Evolutionary conservation across 2,888 invertebrate species (phyloP).

Genomic region (Caprella mutica): DNA sequence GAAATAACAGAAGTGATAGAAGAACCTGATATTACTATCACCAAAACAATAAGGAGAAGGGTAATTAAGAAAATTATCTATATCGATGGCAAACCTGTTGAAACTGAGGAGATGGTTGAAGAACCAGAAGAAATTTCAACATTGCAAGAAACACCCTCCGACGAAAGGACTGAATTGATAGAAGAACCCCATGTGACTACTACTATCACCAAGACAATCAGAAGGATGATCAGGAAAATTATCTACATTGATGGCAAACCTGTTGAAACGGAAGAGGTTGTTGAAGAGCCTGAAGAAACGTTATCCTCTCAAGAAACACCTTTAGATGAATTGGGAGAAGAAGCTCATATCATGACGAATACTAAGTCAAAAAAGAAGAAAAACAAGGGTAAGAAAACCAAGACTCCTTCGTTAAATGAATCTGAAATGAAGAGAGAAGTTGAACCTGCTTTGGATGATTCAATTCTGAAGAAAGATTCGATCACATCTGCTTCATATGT

Average conservation of each 20-base stretch:
- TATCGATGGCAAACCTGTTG: constrained; percentile 13
- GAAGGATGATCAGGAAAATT: constrained; percentile 15
- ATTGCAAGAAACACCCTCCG: neutral
- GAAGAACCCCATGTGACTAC: neutral
- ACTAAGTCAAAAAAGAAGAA: too few species aligned
- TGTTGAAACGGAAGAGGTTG: constrained; percentile 22
- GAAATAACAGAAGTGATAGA: neutral
- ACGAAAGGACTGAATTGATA: neutral
- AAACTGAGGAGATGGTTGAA: constrained; percentile 14
- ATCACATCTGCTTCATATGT: too few species aligned
- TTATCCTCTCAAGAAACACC: too few species aligned
- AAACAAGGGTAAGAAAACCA: too few species aligned
- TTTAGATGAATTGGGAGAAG: too few species aligned
- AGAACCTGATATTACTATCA: constrained; percentile 10
- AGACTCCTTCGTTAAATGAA: too few species aligned
- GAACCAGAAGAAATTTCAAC: constrained; percentile 9
- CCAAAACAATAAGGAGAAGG: constrained; percentile 9
- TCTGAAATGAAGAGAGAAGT: too few species aligned
- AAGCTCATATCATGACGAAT: too few species aligned
- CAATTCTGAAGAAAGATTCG: too few species aligned
- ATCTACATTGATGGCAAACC: constrained; percentile 18
- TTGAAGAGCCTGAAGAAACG: constrained; percentile 18
- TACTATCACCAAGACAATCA: neutral
- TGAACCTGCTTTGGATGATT: too few species aligned
- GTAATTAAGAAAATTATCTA: constrained; percentile 10